Evolutionary conservation across 37 sponge, comb jelly and placozoan genomes (phyloP), one percentile per base, ranked within the genome.

Genomic region (Hormiphora californensis): DNA sequence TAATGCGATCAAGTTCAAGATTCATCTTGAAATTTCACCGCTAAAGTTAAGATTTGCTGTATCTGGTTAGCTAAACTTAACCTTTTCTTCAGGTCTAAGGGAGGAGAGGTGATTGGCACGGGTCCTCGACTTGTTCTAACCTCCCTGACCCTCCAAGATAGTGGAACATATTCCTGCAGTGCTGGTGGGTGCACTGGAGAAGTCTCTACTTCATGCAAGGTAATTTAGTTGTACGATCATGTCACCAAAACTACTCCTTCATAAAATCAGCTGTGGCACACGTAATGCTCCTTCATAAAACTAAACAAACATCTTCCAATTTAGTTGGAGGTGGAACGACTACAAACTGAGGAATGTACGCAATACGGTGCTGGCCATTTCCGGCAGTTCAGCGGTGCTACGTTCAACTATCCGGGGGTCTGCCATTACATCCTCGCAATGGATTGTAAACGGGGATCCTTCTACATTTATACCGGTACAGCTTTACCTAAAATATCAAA

Each of bases 311-410:
- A 8, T 65, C 36, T 65, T 4, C 39, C 39, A 15, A 1, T n/a
- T 4, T 39, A 65, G 81, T 22, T 73, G 0, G 28, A 39, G 15
- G 81, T 73, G 44, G 9, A 73, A 30, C n/a, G 43, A 46, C 40
- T 27, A 30, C 46, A 73, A 0, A 73, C 32, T 11, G 81, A 73
- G 81, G 38, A n/a, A 30, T 73, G 81, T 73, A 73, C 38, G 32
- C 81, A 73, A 33, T 73, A 73, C 81, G 81, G 81, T 4, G 81
- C 81, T 4, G 81, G 81, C 1, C 81, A 73, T n/a, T 73, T 73
- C 81, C 81, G 43, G 27, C 81, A 73, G 81, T 73, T 73, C 44
- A 73, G 81, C 43, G 81, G 81, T 8, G 81, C 81, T 41, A 32
- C 35, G 11, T 73, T 73, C 81, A 73, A 73, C 81, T 73, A 73